Percentiles rank a stretch among this genome's conserved stretches.
Conservation (phyloP, 1,140 invertebrate species). For the Babylonia areolata region DNA sequence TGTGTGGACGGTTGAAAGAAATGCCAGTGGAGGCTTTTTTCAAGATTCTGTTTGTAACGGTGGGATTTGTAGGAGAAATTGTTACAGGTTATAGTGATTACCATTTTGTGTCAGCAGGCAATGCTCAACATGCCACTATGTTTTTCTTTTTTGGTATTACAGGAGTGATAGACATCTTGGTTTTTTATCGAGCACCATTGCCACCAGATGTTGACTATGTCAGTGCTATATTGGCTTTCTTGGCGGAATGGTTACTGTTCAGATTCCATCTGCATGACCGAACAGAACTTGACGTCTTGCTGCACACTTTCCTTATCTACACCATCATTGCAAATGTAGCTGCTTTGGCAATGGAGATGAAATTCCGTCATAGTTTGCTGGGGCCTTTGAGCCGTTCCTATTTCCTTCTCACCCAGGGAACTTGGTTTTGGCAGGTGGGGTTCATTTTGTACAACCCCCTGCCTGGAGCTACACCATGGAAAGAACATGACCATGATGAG, state of each 20-base stretch:
- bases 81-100: conserved; percentile 74
- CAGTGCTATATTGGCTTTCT: conserved; percentile 72
- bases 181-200: conserved; percentile 72
- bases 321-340: conserved; percentile 68
- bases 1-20: conserved; percentile 62
- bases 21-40: conserved; percentile 73
- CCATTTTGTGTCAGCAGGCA: conserved; percentile 74
- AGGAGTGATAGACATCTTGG: conserved; percentile 75
- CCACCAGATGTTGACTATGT: conserved; percentile 76
- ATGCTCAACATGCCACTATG: conserved; percentile 79
- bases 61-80: conserved; percentile 75
- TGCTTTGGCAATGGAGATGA: conserved; percentile 73
- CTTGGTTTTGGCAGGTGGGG: conserved; percentile 79
- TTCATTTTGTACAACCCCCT: conserved; percentile 78
- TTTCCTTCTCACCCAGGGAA: conserved; percentile 77
- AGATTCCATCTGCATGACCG: conserved; percentile 78
- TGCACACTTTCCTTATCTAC: conserved; percentile 78
- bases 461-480: conserved; percentile 70
- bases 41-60: conserved; percentile 70
- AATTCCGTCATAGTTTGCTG: conserved; percentile 71
- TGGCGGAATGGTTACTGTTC: conserved; percentile 77
- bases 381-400: conserved; percentile 71
- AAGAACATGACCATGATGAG: conserved; percentile 74
- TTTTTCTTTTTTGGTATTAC: conserved; percentile 78
- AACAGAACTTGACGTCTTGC: conserved; percentile 75